phyloP scores from a whole-genome alignment of 53 echinoderm and acorn worm genomes.

The Zoroaster sp. region DNA sequence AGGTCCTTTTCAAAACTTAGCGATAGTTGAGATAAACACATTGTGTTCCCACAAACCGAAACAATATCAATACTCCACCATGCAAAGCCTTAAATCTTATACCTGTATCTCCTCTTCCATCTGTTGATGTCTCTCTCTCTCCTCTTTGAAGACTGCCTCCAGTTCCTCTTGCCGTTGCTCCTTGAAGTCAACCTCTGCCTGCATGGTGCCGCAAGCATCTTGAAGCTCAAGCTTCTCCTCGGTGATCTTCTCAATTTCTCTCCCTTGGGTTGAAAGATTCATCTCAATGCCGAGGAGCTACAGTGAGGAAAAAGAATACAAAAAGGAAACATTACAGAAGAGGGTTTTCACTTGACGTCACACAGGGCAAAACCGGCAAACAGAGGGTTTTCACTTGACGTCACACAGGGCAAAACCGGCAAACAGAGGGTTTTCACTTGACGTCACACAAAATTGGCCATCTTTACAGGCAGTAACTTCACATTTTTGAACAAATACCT shows the following conservation, averaged over 20 bases:
- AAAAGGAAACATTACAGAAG: too few species aligned
- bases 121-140: conserved; percentile 39
- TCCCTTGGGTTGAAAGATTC: not conserved
- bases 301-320: not conserved
- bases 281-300: conserved; percentile 22
- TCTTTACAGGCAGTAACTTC: too few species aligned
- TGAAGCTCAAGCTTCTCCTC: conserved; percentile 45
- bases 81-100: not conserved
- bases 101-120: conserved; percentile 82
- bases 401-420: too few species aligned
- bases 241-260: conserved; percentile 9
- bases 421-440: too few species aligned
- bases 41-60: not conserved
- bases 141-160: conserved; percentile 57
- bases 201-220: conserved; percentile 74
- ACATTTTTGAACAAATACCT: too few species aligned
- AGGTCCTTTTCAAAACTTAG: not conserved
- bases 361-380: too few species aligned
- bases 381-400: too few species aligned
- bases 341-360: too few species aligned
- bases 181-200: conserved; percentile 81
- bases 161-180: conserved; percentile 75
- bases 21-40: not conserved
- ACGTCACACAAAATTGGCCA: too few species aligned
- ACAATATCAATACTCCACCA: not conserved